Percentiles rank a stretch among this genome's conserved stretches.
These are phyloP conservation scores for Gibbula magus DNA, from an alignment of 2,888 invertebrate genomes.

Conservation along the genomic window DNA sequence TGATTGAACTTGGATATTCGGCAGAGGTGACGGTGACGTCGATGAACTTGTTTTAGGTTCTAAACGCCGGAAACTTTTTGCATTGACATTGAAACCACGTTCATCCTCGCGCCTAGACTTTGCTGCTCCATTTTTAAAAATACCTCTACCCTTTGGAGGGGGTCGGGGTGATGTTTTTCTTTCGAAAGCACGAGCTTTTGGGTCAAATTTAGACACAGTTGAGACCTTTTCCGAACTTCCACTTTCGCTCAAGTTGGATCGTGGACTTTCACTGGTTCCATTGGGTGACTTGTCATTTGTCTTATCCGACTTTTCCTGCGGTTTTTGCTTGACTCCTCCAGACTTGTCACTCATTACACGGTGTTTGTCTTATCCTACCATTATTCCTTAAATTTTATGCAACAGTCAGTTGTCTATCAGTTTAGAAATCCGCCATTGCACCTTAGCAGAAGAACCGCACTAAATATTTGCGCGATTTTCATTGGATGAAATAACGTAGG, in stretches of 20 bases:
- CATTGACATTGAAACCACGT: conserved; percentile 23
- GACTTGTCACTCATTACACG: conserved; percentile 64
- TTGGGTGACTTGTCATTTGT: conserved; percentile 38
- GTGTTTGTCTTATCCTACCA: conserved; percentile 16
- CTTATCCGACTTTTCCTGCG: conserved; percentile 53
- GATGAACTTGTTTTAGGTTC: conserved; percentile 16
- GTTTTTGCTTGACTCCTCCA: conserved; percentile 55
- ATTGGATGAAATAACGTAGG: background rate
- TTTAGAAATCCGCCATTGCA: conserved; percentile 15
- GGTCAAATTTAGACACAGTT: conserved; percentile 22
- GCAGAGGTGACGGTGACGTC: background rate
- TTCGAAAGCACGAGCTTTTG: conserved; percentile 27
- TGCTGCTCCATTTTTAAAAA: conserved; percentile 27
- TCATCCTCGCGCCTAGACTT: conserved; percentile 53
- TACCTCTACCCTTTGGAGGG: conserved; percentile 20
- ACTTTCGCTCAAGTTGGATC: conserved; percentile 58
- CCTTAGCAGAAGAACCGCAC: conserved; percentile 1
- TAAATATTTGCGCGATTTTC: background rate
- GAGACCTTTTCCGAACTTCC: conserved; percentile 19
- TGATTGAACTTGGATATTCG: conserved; percentile 23
- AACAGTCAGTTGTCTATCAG: background rate
- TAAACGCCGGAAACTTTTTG: conserved; percentile 24
- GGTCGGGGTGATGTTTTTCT: conserved; percentile 29
- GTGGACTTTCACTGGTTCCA: conserved; percentile 40
- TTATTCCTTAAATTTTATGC: background rate